Base-by-base conservation (phyloP, 2,888 invertebrate species). In the Stenoptilia bipunctidactyla region DNA sequence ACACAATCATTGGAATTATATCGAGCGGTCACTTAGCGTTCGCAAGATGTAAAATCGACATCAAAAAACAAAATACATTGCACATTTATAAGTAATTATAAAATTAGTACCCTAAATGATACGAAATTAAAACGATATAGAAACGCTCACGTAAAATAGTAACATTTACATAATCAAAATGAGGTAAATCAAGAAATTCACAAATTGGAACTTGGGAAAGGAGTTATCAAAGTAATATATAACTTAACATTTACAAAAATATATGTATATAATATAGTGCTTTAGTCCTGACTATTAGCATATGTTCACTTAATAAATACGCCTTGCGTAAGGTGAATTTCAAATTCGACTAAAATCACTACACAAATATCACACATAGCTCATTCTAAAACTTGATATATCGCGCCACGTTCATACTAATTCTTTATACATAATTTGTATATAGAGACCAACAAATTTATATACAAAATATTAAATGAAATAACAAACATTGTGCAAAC, bases 361-460 rank as follows among this genome's bases (percentile, higher is more conserved):
- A 69, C 63, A 67, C 61, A 58, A 66, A 69, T 73, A 73, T 72
- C 75, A 69, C 69, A 69, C 67, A 67, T 64, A 58, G 30, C 30
- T 30, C 30, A 10, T 30, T n/a, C 30, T 30, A 30, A 30, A 30
- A 20, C 20, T 20, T 20, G 20, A 20, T 20, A 20, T 5, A 20
- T 20, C 20, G 20, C 20, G 8, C 20, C 8, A 8, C 20, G 20
- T 3, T 20, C 20, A 20, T 20, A 20, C 20, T 5, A 20, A 20
- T 5, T 5, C 20, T 20, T 40, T 40, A 27, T 41, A 44, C 46
- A 37, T 35, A 38, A 46, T 51, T 51, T 48, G 49, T 46, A 56
- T 58, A 53, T 50, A 51, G 49, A 46, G 65, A 66, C 66, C 66
- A 69, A 65, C 66, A 66, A 20, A 20, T 8, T 3, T 5, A 20